Base-by-base conservation (phyloP, 2,113 vertebrate genomes). In the Jacana jacana region DNA sequence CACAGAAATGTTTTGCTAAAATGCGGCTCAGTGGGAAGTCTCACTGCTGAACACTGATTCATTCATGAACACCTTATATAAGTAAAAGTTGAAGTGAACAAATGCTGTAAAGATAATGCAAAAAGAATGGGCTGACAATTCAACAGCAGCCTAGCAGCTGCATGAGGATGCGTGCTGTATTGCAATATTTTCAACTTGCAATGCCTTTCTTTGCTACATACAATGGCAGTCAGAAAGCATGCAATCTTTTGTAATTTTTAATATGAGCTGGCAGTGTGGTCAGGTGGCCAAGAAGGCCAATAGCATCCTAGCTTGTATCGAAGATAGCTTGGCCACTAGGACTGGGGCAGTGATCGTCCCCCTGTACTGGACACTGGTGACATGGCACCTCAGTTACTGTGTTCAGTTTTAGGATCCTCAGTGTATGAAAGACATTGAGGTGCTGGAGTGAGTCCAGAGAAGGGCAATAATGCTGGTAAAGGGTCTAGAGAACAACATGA, bases 271-370 rank as follows among this genome's bases (percentile, higher is more conserved):
- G 28, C 18, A 82, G 30, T 44, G 10, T 76, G 52, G 16, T 11
- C n/a, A 61, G 15, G 10, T 69, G 48, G n/a, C 4, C 46, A 46
- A 51, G 60, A 15, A 51, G 19, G 24, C n/a, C 71, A 77, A 48
- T 0, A 4, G 5, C 35, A 57, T 57, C 35, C 10, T 65, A 65
- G 31, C 7, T 13, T 64, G 31, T 18, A 8, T 31, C 7, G 37
- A 17, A 3, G 49, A 57, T 2, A 24, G 17, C 3, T 24, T 35
- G 31, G 9, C 15, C 35, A 51, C 9, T 13, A 33, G 35, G 35
- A 64, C 0, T 1, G 9, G 22, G 11, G 28, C 8, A 7, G 17
- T 2, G 54, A 46, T 39, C 0, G 0, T n/a, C 0, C 6, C 12
- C 25, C 24, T 61, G 18, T 54, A 25, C 18, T 20, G 0, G 0